Percentiles rank a stretch among this genome's conserved stretches.
phyloP scores from a whole-genome alignment of 37 sponge, comb jelly and placozoan species.

The Chondrosia reniformis region DNA sequence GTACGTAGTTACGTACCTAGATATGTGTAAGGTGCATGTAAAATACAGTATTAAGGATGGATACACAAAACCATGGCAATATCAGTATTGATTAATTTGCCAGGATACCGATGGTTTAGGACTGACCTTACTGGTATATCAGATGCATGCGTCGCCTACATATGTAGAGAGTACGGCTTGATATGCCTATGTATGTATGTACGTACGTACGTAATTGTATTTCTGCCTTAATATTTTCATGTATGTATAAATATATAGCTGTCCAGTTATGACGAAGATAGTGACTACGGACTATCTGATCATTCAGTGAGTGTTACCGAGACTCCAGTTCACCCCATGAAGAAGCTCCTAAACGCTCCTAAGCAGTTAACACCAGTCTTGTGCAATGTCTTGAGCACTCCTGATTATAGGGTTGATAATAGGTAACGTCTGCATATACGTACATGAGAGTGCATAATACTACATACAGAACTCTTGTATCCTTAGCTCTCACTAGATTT shows the following conservation, averaged over 20 bases:
- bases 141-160: not conserved
- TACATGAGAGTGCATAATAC: too few relatives aligned
- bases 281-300: not conserved
- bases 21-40: too few relatives aligned
- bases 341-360: constrained; percentile 12
- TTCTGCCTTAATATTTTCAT: not conserved
- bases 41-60: too few relatives aligned
- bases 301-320: not conserved
- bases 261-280: not conserved
- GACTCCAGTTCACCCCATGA: not conserved
- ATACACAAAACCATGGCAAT: too few relatives aligned
- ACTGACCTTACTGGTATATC: too few relatives aligned
- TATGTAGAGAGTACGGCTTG: not conserved
- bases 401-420: not conserved
- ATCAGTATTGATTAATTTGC: too few relatives aligned
- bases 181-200: not conserved
- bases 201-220: constrained; percentile 1
- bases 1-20: too few relatives aligned
- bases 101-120: too few relatives aligned
- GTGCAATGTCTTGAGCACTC: not conserved
- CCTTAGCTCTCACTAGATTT: too few relatives aligned
- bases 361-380: not conserved
- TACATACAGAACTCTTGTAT: too few relatives aligned
- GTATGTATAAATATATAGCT: not conserved
- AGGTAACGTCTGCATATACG: too few relatives aligned